Percentiles rank a stretch among this genome's conserved stretches.
Conservation (phyloP, 2,113 vertebrate species). For the Tautogolabrus adspersus region DNA sequence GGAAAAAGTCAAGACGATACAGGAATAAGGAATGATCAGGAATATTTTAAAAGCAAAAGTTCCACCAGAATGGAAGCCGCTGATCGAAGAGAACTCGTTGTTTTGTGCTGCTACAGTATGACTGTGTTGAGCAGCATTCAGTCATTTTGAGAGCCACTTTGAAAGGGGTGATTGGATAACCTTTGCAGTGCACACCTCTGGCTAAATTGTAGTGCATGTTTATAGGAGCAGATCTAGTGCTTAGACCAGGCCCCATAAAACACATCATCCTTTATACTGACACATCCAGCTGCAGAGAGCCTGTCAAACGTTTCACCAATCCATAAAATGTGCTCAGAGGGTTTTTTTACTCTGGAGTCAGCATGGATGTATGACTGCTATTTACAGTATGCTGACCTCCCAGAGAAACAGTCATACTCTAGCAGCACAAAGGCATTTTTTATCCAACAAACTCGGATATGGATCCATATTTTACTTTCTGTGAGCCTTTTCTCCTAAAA, state of each 20-base stretch:
- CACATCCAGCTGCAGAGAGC: constrained; percentile 67
- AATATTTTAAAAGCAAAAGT: constrained; percentile 26
- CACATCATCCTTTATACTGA: constrained; percentile 79
- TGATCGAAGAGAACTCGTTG: constrained; percentile 7
- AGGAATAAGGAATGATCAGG: constrained; percentile 13
- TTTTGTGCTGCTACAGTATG: constrained; percentile 10
- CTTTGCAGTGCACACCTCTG: constrained; percentile 71
- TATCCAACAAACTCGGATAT: constrained; percentile 6
- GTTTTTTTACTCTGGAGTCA: constrained; percentile 63
- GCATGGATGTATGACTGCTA: constrained; percentile 69
- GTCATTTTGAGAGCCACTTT: constrained; percentile 70
- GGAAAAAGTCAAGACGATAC: neutral
- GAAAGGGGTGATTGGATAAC: constrained; percentile 71
- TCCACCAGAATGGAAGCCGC: constrained; percentile 23
- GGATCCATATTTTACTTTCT: constrained; percentile 1
- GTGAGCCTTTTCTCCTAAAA: constrained; percentile 4
- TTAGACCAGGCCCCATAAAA: constrained; percentile 68
- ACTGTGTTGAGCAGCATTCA: constrained; percentile 40
- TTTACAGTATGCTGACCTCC: constrained; percentile 72
- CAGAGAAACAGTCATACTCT: constrained; percentile 40
- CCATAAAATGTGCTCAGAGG: constrained; percentile 76
- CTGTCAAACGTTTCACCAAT: constrained; percentile 70
- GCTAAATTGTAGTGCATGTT: constrained; percentile 78
- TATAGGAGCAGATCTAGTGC: constrained; percentile 67
- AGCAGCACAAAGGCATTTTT: constrained; percentile 16